Evolutionary conservation across 1,140 invertebrate species (phyloP).

Genomic region (Steinernema feltiae): DNA sequence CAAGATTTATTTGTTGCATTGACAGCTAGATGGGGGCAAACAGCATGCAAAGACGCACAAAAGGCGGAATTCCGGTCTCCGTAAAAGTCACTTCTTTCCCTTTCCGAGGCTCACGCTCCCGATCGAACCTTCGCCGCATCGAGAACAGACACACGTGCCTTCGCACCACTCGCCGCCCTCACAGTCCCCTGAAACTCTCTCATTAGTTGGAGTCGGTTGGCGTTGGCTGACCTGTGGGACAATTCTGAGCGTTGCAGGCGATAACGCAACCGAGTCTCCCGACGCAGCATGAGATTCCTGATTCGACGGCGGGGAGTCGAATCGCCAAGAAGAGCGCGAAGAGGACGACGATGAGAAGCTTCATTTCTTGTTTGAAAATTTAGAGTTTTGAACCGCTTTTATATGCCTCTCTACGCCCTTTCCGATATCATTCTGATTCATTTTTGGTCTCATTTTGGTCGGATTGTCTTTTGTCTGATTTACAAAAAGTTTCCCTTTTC

Average conservation of each 20-base stretch:
- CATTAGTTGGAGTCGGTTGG: neutral
- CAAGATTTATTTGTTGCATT: too few species aligned
- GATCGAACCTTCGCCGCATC: neutral
- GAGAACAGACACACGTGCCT: neutral
- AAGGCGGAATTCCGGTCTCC: neutral
- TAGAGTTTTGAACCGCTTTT: too few species aligned
- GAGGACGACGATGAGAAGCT: too few species aligned
- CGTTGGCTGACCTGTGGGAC: neutral
- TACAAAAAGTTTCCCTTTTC: too few species aligned
- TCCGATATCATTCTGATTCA: too few species aligned
- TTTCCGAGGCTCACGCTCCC: neutral
- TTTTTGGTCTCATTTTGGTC: too few species aligned
- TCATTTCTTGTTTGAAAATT: too few species aligned
- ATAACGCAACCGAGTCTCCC: neutral
- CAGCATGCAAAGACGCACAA: too few species aligned
- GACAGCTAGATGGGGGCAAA: too few species aligned
- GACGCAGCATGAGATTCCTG: neutral
- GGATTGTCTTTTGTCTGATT: too few species aligned
- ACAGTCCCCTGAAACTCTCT: neutral
- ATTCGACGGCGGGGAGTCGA: neutral
- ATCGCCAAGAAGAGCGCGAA: neutral
- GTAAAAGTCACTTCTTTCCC: neutral
- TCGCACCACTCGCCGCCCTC: neutral
- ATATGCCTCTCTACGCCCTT: too few species aligned
- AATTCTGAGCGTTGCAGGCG: neutral